A percentile compares a stretch with the other conserved stretches of the same genome.
Evolutionary conservation across 2,113 vertebrate species (phyloP).

Genomic region (Rhinichthys klamathensis): DNA sequence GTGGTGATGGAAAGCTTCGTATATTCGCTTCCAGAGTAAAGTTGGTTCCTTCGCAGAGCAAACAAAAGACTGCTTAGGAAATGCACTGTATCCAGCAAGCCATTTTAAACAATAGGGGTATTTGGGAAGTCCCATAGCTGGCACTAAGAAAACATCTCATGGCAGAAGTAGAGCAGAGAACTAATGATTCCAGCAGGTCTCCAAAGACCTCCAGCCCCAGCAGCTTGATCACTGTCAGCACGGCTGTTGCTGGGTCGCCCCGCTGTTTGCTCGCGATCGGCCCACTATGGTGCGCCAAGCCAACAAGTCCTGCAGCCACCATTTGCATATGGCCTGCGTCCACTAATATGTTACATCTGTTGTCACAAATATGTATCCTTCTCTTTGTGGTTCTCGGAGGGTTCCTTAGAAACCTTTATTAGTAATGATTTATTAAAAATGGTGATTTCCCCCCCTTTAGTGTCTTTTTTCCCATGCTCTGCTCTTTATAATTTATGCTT

Average conservation of each 20-base stretch:
- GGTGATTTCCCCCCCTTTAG: not conserved
- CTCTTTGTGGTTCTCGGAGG: conserved; percentile 1
- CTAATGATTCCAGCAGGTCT: conserved; percentile 61
- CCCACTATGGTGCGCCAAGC: conserved; percentile 9
- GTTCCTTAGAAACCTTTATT: conserved; percentile 18
- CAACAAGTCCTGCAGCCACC: conserved; percentile 48
- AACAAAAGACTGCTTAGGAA: conserved; percentile 29
- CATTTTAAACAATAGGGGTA: conserved; percentile 39
- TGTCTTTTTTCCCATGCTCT: not conserved
- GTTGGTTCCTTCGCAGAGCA: conserved; percentile 3
- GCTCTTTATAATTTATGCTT: not conserved
- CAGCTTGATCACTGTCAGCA: conserved; percentile 60
- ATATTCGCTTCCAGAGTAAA: not conserved
- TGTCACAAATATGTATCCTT: conserved; percentile 41
- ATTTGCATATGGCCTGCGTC: conserved; percentile 50
- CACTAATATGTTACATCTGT: conserved; percentile 52
- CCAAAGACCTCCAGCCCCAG: conserved; percentile 44
- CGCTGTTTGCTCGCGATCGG: conserved; percentile 33
- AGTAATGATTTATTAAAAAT: conserved; percentile 8
- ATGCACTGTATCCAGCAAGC: conserved; percentile 33
- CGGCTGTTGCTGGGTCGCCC: conserved; percentile 45
- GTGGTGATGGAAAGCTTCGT: conserved; percentile 7
- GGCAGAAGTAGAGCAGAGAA: conserved; percentile 63
- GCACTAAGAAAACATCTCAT: conserved; percentile 59
- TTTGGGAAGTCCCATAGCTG: conserved; percentile 54